Base-by-base conservation (phyloP, 2,888 invertebrate genomes). In the Nomada fabriciana region DNA sequence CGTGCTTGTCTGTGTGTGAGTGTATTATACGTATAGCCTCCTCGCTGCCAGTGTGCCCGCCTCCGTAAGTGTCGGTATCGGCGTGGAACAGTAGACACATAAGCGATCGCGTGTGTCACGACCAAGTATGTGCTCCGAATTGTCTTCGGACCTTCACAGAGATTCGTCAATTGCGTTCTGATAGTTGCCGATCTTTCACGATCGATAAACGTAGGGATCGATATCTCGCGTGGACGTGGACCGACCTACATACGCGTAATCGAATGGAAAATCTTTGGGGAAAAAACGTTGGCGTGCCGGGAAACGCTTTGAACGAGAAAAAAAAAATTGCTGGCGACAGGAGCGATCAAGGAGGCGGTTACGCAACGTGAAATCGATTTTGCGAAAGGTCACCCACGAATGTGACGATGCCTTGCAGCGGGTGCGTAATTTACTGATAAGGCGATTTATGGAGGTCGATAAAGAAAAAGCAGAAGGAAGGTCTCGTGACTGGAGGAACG, bases 1-100 rank as follows among this genome's bases (percentile, higher is more conserved):
- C 86, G 78, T 83, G 82, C 65, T 53, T 61, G 65, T 23, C 59
- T 52, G 57, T 59, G 52, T 59, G 72, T 36, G 61, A 20, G 73
- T 47, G 65, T 23, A 13, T 65, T 70, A 47, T 10, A 23, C 25
- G 50, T n/a, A 53, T 55, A 50, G 67, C 47, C 23, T 43, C 23
- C 55, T 47, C 13, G 3, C 47, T 15, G 47, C 11, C 47, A 15
- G 36, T 42, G 13, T 36, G 47, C 29, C 43, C 60, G 61, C 18
- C 53, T 50, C 52, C 60, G 53, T 42, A 52, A 80, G 20, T 53
- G 53, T 43, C 61, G 43, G 29, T 18, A 47, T 50, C 63, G 52
- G 50, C 43, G 52, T 59, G 65, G n/a, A 20, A 55, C 55, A 23
- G 50, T 59, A n/a, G 57, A 76, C 61, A 36, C 4, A 1, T 2